phyloP scores from a whole-genome alignment of 1,140 invertebrate genomes.

The Hypsibius dujardini region DNA sequence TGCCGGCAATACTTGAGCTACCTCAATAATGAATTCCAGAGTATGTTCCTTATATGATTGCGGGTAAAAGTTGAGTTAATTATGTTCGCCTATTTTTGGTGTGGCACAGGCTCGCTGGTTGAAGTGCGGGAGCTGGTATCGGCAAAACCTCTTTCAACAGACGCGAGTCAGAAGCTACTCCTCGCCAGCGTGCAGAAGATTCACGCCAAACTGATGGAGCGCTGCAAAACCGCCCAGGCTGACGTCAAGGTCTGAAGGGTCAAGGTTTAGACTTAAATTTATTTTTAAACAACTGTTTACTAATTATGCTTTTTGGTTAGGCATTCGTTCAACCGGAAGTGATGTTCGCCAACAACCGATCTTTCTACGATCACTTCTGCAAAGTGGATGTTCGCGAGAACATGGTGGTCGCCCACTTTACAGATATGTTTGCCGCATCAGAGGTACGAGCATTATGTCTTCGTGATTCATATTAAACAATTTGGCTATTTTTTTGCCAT shows the following conservation, averaged over 20 bases:
- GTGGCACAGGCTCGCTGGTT: background rate
- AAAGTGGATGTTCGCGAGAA: slow-evolving; percentile 59
- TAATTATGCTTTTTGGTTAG: slow-evolving; percentile 29
- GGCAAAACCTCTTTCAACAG: background rate
- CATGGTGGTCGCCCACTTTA: slow-evolving; percentile 52
- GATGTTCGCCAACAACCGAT: slow-evolving; percentile 64
- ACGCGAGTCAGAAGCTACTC: background rate
- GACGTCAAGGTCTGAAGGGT: slow-evolving; percentile 50
- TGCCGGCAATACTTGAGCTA: slow-evolving; percentile 20
- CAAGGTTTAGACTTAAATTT: slow-evolving; percentile 14
- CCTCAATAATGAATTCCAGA: slow-evolving; percentile 35
- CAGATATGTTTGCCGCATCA: slow-evolving; percentile 37
- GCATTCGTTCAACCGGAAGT: slow-evolving; percentile 69
- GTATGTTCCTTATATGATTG: slow-evolving; percentile 35
- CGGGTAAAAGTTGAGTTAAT: slow-evolving; percentile 22
- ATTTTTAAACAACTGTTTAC: slow-evolving; percentile 22
- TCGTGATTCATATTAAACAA: background rate
- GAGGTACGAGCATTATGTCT: slow-evolving; percentile 20
- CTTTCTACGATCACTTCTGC: slow-evolving; percentile 60
- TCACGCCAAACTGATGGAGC: slow-evolving; percentile 38
- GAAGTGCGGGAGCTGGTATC: slow-evolving; percentile 2
- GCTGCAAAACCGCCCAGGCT: slow-evolving; percentile 68
- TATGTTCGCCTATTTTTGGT: background rate
- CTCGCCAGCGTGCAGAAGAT: background rate
- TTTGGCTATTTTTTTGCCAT: background rate